Conservation (phyloP, 2,113 vertebrate genomes). For the Dipodomys spectabilis region DNA sequence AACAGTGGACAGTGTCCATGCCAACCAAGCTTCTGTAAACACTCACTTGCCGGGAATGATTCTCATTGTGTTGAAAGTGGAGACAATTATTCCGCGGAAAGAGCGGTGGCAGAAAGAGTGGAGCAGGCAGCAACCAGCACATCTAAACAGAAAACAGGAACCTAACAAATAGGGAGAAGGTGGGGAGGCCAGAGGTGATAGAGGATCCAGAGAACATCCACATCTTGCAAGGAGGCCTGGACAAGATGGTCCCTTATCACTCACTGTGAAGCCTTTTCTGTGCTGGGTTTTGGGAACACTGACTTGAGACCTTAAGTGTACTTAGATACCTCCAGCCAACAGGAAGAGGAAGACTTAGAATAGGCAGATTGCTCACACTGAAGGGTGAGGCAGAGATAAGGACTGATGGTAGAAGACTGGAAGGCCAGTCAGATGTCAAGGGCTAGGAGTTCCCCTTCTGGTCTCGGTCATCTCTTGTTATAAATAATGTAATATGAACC, state of each 20-base stretch:
- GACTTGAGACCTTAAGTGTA: not conserved
- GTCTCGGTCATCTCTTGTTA: not conserved
- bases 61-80: slow-evolving; percentile 11
- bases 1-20: not conserved
- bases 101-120: not conserved
- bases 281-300: not conserved
- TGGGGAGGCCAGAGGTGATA: accelerated
- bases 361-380: not conserved
- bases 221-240: not conserved
- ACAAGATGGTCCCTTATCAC: accelerated
- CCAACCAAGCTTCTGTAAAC: not conserved
- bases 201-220: accelerated
- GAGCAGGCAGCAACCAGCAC: no score
- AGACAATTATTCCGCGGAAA: slow-evolving; percentile 3
- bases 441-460: no score
- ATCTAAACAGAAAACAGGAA: not conserved
- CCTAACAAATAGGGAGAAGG: not conserved
- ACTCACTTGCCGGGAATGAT: not conserved
- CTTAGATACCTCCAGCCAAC: not conserved
- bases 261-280: not conserved
- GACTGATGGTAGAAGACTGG: not conserved
- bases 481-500: not conserved
- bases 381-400: not conserved
- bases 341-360: no score
- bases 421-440: not conserved